Evolutionary conservation across 1,140 invertebrate species (phyloP).

Genomic region (Ceratosolen fusciceps): DNA sequence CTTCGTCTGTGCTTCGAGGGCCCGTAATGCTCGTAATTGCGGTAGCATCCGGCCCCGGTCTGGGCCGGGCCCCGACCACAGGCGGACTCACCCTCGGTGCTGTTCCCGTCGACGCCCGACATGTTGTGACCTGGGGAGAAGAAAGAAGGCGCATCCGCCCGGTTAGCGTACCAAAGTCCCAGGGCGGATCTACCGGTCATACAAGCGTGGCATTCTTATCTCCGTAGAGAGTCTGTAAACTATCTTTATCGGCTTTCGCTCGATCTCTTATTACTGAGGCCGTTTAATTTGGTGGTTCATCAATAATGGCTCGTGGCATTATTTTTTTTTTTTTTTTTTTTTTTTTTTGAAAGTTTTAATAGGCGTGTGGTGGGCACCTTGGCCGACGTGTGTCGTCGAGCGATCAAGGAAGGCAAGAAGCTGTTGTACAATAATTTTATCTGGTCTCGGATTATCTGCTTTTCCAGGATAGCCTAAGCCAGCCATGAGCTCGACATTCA

Average conservation of each 20-base stretch:
- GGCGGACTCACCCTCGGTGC: constrained; percentile 84
- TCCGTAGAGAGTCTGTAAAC: too few relatives aligned
- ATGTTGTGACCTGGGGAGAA: constrained; percentile 84
- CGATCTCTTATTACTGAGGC: background rate
- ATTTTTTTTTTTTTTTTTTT: background rate
- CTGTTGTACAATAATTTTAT: background rate
- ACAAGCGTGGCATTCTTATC: background rate
- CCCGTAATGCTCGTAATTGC: constrained; percentile 81
- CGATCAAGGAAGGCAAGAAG: background rate
- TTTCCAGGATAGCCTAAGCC: constrained; percentile 12
- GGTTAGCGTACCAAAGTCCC: background rate
- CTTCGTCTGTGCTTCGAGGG: constrained; percentile 74
- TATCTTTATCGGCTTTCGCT: constrained; percentile 4
- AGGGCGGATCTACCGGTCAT: background rate
- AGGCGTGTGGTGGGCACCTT: background rate
- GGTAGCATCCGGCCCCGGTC: constrained; percentile 86
- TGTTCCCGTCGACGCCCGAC: constrained; percentile 89
- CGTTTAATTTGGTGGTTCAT: background rate
- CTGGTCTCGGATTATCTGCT: background rate
- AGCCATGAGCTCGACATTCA: constrained; percentile 1
- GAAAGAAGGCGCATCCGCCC: background rate
- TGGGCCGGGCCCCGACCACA: constrained; percentile 78
- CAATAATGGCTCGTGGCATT: background rate
- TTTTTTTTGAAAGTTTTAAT: too few relatives aligned
- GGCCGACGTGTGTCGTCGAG: background rate